Conservation (phyloP, 2,113 vertebrate genomes). For the Bagarius yarrelli region DNA sequence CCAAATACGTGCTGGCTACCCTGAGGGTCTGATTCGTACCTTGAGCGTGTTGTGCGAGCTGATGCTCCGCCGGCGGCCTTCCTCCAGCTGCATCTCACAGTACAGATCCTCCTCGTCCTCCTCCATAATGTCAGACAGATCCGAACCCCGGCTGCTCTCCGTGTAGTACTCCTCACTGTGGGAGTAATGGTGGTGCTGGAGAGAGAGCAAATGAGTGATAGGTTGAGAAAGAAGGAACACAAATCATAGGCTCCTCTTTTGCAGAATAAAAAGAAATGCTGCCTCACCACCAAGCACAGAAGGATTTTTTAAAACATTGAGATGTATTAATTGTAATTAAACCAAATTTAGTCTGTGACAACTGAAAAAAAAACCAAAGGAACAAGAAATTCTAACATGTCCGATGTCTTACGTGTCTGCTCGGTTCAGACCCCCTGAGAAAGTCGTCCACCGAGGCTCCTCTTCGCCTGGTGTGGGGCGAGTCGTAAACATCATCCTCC, state of each 20-base stretch:
- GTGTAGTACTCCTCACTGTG: slow-evolving; percentile 92
- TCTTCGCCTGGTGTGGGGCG: slow-evolving; percentile 76
- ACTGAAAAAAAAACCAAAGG: too few species aligned
- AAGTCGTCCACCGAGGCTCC: slow-evolving; percentile 94
- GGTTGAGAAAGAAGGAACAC: not conserved
- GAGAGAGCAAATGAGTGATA: not conserved
- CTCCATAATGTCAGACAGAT: slow-evolving; percentile 97
- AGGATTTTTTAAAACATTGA: too few species aligned
- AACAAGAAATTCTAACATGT: not conserved
- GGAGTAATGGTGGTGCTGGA: slow-evolving; percentile 80
- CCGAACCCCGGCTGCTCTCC: slow-evolving; percentile 94
- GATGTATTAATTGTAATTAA: too few species aligned
- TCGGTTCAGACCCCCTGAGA: slow-evolving; percentile 88
- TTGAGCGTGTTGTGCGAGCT: slow-evolving; percentile 89
- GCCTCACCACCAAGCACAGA: too few species aligned
- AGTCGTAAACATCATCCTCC: slow-evolving; percentile 87
- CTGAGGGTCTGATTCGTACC: slow-evolving; percentile 70
- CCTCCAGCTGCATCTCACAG: slow-evolving; percentile 96
- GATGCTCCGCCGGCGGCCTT: slow-evolving; percentile 83
- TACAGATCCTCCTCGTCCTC: slow-evolving; percentile 97
- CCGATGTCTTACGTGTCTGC: slow-evolving; percentile 80
- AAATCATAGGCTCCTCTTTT: too few species aligned
- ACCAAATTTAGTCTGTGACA: too few species aligned
- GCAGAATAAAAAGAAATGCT: too few species aligned
- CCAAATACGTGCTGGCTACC: slow-evolving; percentile 36